Evolutionary conservation across 2,888 invertebrate genomes (phyloP).

Genomic region (Drosophila fungiperda): DNA sequence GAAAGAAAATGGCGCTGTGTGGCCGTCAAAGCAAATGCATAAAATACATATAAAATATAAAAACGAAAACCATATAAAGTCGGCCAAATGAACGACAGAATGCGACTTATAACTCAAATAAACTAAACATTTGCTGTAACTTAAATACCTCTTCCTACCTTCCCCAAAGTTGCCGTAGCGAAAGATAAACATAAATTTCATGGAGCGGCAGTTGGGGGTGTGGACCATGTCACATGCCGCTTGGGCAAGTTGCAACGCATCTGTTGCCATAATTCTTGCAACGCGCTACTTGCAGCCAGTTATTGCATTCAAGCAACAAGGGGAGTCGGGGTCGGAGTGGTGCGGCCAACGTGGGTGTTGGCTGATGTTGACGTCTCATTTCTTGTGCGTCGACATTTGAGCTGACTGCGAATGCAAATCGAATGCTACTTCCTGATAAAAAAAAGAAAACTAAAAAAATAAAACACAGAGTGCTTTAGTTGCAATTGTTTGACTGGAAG

Average conservation of each 20-base stretch:
- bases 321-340: not conserved
- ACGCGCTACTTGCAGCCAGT: conserved; percentile 53
- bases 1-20: conserved; percentile 35
- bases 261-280: conserved; percentile 79
- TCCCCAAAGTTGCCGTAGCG: conserved; percentile 15
- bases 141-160: conserved; percentile 66
- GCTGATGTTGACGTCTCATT: conserved; percentile 71
- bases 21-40: conserved; percentile 59
- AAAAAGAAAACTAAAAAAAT: not conserved
- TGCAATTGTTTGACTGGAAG: not conserved
- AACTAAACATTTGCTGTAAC: conserved; percentile 76
- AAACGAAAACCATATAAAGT: conserved; percentile 37
- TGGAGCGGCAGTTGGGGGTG: not conserved
- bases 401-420: conserved; percentile 36
- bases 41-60: conserved; percentile 34
- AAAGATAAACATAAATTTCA: conserved; percentile 71
- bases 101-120: conserved; percentile 73
- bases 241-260: conserved; percentile 61
- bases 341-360: conserved; percentile 24
- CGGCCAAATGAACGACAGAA: conserved; percentile 37
- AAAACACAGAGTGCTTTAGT: not conserved
- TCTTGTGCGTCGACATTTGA: conserved; percentile 58
- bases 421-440: conserved; percentile 22
- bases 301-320: conserved; percentile 14
- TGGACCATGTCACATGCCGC: conserved; percentile 41